These are phyloP conservation scores for Myocastor coypus DNA, from an alignment of 2,113 vertebrate genomes.

Conservation along the genomic window DNA sequence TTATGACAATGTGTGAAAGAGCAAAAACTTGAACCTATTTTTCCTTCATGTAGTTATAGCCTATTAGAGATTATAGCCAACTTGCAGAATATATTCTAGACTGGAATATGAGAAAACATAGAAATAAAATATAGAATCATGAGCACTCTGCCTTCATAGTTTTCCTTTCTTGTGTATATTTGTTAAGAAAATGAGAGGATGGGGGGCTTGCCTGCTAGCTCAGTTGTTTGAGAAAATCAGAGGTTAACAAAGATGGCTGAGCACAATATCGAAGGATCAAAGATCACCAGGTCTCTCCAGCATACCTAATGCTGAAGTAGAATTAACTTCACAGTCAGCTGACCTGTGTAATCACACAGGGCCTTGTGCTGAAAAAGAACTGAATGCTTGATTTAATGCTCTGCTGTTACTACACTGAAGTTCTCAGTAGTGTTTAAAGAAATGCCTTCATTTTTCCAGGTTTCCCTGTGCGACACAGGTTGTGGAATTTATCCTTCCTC, in stretches of 20 bases:
- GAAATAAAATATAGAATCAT: background rate
- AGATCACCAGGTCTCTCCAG: background rate
- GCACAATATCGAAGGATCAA: conserved; percentile 6
- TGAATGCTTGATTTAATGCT: background rate
- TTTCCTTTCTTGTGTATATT: background rate
- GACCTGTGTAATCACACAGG: background rate
- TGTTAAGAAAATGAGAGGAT: background rate
- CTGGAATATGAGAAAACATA: background rate
- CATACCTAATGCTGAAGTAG: background rate
- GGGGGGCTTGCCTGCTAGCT: too few relatives aligned
- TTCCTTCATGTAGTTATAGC: background rate
- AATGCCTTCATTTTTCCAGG: conserved; percentile 2
- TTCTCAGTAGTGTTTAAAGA: background rate
- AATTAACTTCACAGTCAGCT: background rate
- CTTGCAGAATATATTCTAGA: background rate
- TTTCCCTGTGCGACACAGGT: background rate
- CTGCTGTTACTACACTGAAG: background rate
- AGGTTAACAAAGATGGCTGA: background rate
- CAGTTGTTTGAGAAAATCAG: background rate
- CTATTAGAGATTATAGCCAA: background rate
- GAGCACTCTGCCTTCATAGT: background rate
- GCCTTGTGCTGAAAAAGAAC: background rate
- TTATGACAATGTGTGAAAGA: background rate
- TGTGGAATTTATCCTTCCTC: background rate
- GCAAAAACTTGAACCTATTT: background rate